Evolutionary conservation across 1,140 invertebrate species (phyloP).

Genomic region (Bombus cullumanus): DNA sequence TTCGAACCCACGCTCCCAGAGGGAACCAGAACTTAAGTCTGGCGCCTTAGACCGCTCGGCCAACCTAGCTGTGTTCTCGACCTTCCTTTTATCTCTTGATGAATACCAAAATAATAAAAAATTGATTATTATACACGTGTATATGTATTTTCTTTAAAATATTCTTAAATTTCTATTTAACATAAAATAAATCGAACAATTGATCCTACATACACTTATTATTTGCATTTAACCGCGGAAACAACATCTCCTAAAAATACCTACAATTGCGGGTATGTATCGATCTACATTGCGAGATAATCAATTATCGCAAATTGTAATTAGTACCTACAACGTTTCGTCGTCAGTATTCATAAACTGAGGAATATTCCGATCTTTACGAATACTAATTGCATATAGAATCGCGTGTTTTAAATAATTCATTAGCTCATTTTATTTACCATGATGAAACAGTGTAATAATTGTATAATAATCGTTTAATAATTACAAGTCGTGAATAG

Average conservation of each 20-base stretch:
- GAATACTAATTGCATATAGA: background rate
- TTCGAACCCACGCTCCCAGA: slow-evolving; percentile 84
- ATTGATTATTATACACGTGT: background rate
- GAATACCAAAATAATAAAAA: background rate
- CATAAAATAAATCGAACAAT: too few species aligned
- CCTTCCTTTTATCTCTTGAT: background rate
- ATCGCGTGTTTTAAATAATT: background rate
- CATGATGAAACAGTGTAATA: background rate
- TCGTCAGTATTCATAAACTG: background rate
- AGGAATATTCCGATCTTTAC: background rate
- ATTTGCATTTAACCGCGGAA: background rate
- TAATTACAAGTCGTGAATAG: background rate
- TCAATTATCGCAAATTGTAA: background rate
- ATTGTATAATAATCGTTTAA: background rate
- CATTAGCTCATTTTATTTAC: background rate
- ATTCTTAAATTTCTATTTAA: too few species aligned
- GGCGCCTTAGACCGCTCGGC: slow-evolving; percentile 85
- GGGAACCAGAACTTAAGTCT: slow-evolving; percentile 85
- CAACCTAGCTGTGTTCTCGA: slow-evolving; percentile 76
- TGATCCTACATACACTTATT: background rate
- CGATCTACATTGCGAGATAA: background rate
- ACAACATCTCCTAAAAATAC: background rate
- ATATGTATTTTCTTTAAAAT: too few species aligned
- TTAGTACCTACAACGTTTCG: background rate
- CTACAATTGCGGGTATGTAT: background rate